Percentiles rank a stretch among this genome's conserved stretches.
Conservation (phyloP, 2,113 vertebrate species). For the Ancistrus triradiatus region DNA sequence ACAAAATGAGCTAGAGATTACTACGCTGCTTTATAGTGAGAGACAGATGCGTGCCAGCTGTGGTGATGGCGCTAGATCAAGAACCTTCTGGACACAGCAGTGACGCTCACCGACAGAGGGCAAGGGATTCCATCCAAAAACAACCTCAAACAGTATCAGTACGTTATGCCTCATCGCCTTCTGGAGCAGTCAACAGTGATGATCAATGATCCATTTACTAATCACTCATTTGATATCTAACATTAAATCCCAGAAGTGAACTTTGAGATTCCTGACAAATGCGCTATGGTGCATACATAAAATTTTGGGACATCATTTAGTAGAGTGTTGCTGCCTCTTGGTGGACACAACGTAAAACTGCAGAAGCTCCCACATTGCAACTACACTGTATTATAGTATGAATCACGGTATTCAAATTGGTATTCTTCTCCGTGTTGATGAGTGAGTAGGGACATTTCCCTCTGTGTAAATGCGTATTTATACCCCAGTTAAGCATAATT, state of each 20-base stretch:
- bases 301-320: background rate
- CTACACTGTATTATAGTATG: too few relatives aligned
- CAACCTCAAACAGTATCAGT: too few relatives aligned
- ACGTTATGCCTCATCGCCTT: too few relatives aligned
- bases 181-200: too few relatives aligned
- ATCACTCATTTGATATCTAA: too few relatives aligned
- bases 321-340: slow-evolving; percentile 29
- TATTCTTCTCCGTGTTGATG: too few relatives aligned
- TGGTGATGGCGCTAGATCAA: background rate
- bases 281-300: too few relatives aligned
- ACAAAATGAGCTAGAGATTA: background rate
- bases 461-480: too few relatives aligned
- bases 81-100: slow-evolving; percentile 1
- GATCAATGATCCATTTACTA: too few relatives aligned
- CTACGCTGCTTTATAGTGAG: slow-evolving; percentile 1
- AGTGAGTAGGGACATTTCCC: too few relatives aligned
- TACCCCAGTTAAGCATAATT: too few relatives aligned
- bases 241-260: background rate
- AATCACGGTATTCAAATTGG: too few relatives aligned
- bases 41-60: slow-evolving; percentile 12
- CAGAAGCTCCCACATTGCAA: background rate
- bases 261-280: background rate
- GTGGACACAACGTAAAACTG: slow-evolving; percentile 15
- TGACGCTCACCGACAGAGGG: slow-evolving; percentile 15
- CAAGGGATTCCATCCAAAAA: slow-evolving; percentile 19